Evolutionary conservation across 2,888 invertebrate genomes (phyloP).

Genomic region (Agriopis leucophaearia): DNA sequence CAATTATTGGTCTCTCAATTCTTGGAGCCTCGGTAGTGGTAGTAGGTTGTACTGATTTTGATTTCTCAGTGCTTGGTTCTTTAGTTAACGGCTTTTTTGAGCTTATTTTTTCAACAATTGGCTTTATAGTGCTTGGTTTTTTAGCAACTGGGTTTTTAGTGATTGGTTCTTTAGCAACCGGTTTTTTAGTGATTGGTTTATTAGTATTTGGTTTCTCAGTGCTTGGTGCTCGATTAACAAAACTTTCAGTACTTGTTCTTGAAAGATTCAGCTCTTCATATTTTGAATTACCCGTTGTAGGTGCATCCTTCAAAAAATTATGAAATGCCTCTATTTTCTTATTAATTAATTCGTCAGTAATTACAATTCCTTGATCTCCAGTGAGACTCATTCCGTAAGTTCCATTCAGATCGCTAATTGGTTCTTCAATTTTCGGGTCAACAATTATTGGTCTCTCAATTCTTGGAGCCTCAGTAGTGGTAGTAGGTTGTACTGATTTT

Average conservation of each 20-base stretch:
- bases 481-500: no score
- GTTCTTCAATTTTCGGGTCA: background rate
- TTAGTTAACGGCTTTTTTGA: background rate
- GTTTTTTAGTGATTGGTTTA: background rate
- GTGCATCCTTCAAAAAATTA: conserved; percentile 5
- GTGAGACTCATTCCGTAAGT: conserved; percentile 12
- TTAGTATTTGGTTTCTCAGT: background rate
- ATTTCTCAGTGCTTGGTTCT: background rate
- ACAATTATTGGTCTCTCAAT: background rate
- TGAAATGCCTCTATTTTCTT: conserved; percentile 6
- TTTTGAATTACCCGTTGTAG: background rate
- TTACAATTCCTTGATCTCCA: conserved; percentile 16
- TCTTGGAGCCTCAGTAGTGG: background rate
- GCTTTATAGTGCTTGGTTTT: background rate
- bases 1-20: background rate
- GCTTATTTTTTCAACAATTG: background rate
- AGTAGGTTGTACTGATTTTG: no score
- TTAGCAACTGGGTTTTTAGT: background rate
- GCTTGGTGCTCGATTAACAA: background rate
- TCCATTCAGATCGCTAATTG: background rate
- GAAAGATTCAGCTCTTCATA: background rate
- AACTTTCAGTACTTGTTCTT: background rate
- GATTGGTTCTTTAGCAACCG: background rate
- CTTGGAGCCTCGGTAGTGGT: background rate
- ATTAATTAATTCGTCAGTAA: conserved; percentile 10